Base-by-base conservation (phyloP, 2,113 vertebrate species). In the Labeo catla region DNA sequence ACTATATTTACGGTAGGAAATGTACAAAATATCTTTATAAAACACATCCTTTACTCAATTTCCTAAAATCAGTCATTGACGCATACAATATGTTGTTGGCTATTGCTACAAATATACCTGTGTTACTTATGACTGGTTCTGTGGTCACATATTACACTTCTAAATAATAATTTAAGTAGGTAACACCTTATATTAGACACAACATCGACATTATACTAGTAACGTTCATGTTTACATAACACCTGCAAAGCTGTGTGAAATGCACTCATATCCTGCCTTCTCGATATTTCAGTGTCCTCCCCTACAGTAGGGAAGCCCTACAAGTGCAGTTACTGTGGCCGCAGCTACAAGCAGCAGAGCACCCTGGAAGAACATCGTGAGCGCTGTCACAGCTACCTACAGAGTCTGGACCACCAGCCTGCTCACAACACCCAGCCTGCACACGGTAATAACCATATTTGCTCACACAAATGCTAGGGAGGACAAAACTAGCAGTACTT, bases 271-370 rank as follows among this genome's bases (percentile, higher is more conserved):
- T 34, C 34, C 23, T 68, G 47, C 73, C 76, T 50, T 84, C 57
- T 86, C 54, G 86, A 9, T 86, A 76, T 91, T 91, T 59, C 93
- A 98, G 98, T 96, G 90, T 95, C 97, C 87, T 98, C 97, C 88
- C 97, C 96, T 72, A 96, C 96, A 0, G 96, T 97, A 34, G 97
- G 97, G 87, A 99, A 99, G 86, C 97, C 96, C 91, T 98, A 96
- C 93, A 99, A 99, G 93, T 99, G 98, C 93, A 97, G 95, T 95
- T 97, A 95, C 95, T 99, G 98, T 13, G 98, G 96, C 84, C 97
- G 98, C 59, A 98, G 97, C 95, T 99, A 98, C 93, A 98, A 98
- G 90, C 98, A 98, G 93, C 97, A 97, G 91, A 97, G 94, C 90
- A 97, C 97, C 73, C 91, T 99, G 90, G 97, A 98, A 84, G 98